Base-by-base conservation (phyloP, 2,797 vertebrate species). In the Chromis chromis region DNA sequence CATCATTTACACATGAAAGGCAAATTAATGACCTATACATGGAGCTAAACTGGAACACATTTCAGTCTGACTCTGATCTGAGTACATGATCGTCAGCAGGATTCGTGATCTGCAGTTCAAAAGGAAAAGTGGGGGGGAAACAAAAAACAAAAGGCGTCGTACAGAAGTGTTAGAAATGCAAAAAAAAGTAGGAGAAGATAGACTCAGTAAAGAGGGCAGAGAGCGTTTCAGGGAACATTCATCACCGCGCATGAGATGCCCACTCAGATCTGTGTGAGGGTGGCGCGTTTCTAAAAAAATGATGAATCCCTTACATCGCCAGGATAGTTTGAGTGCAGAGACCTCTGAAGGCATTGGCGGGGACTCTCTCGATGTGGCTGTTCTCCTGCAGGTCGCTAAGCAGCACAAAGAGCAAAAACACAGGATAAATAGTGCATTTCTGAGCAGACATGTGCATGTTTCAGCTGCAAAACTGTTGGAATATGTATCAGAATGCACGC, bases 311-410 rank as follows among this genome's bases (percentile, higher is more conserved):
- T 94, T 86, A 95, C 95, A 95, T 91, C 60, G 93, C 88, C 0
- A 4, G 21, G 69, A 95, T 93, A 21, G 87, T 85, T 64, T 90
- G 86, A 74, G 74, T 90, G 85, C 92, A 93, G 84, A 95, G 92
- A 78, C 95, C 95, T 64, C 85, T 86, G 89, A 95, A 95, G 54
- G 94, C 94, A 27, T 95, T 94, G 72, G 89, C 78, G 6, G 91
- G 95, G 68, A 95, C 89, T 28, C 56, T 81, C 58, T 90, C 50
- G 60, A 95, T 90, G 87, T 90, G 55, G 73, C 69, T 90, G 91
- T 95, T 95, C 27, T 95, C 94, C 33, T 94, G 78, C 33, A 95
- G 79, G 55, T 93, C 89, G 61, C 95, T 95, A 19, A 60, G 69
- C 57, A 65, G 40, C 60, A 88, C 36, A 82, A 11, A 70, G 48